phyloP scores from a whole-genome alignment of 2,888 invertebrate species.

The Drosophila maculinotata region DNA sequence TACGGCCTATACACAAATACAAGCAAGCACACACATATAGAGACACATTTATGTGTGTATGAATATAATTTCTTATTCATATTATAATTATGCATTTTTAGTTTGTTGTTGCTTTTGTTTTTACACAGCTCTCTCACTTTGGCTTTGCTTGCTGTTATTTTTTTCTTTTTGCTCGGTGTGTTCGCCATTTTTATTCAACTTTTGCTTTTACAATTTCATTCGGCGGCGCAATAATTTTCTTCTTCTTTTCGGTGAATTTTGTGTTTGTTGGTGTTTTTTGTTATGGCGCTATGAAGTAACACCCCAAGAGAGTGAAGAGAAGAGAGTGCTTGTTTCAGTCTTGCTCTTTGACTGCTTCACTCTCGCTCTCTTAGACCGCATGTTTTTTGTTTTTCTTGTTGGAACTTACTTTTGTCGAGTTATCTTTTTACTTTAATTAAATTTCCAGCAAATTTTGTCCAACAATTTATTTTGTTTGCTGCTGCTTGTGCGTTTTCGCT shows the following conservation, averaged over 20 bases:
- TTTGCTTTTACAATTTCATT: slow-evolving; percentile 76
- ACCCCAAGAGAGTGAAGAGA: slow-evolving; percentile 22
- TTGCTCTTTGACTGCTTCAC: not conserved
- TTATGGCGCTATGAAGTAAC: slow-evolving; percentile 63
- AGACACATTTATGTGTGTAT: slow-evolving; percentile 7
- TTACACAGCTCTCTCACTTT: slow-evolving; percentile 11
- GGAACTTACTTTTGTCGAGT: slow-evolving; percentile 20
- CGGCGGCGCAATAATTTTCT: slow-evolving; percentile 78
- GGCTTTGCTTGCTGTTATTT: slow-evolving; percentile 29
- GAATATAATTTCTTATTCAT: slow-evolving; percentile 36
- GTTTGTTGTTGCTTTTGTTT: slow-evolving; percentile 47
- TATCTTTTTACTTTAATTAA: slow-evolving; percentile 32
- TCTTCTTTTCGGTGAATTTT: slow-evolving; percentile 54
- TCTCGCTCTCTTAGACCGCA: slow-evolving; percentile 5
- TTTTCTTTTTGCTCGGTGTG: slow-evolving; percentile 24
- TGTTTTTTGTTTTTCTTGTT: slow-evolving; percentile 12
- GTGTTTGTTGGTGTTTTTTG: slow-evolving; percentile 49
- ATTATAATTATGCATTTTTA: slow-evolving; percentile 58
- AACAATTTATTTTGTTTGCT: slow-evolving; percentile 38
- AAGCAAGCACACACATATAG: slow-evolving; percentile 10
- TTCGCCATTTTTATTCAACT: slow-evolving; percentile 69
- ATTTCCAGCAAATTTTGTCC: slow-evolving; percentile 21
- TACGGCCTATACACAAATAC: slow-evolving; percentile 38
- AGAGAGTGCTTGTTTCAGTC: slow-evolving; percentile 9
- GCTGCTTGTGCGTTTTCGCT: slow-evolving; percentile 15